Evolutionary conservation across 2,113 vertebrate genomes (phyloP).

Genomic region (Bos indicus): DNA sequence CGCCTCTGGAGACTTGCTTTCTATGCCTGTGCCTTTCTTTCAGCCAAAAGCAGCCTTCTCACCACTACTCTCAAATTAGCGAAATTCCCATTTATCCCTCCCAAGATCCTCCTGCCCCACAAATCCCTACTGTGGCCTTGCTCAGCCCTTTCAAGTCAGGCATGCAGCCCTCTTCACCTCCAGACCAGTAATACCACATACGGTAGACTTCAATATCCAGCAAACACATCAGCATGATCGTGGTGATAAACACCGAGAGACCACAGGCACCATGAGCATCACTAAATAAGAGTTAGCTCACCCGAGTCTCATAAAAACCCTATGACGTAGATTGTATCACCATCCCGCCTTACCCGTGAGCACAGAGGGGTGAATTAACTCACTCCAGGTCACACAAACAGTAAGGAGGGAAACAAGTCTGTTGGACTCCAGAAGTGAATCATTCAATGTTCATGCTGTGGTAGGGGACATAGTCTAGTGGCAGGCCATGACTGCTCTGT

Average conservation of each 20-base stretch:
- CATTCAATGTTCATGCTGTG: not conserved
- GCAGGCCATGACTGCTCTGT: not conserved
- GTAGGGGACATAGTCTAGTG: rapidly evolving
- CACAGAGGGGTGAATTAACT: not conserved
- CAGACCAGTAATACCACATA: not conserved
- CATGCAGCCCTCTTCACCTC: not conserved
- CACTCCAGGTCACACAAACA: not conserved
- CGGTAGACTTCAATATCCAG: rapidly evolving
- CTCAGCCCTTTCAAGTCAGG: not conserved
- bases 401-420: not conserved
- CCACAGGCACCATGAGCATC: not conserved
- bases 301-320: not conserved
- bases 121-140: not conserved
- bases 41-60: not conserved
- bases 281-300: not conserved
- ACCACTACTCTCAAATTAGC: not conserved
- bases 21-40: not conserved
- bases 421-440: not conserved
- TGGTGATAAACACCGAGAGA: not conserved
- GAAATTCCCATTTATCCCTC: not conserved
- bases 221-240: not conserved
- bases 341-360: not conserved
- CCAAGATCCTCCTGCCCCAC: not conserved
- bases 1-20: not conserved
- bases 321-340: not conserved